A percentile compares a stretch with the other conserved stretches of the same genome.
These are phyloP conservation scores for Drosophila picticornis DNA, from an alignment of 2,888 invertebrate species.

Conservation along the genomic window DNA sequence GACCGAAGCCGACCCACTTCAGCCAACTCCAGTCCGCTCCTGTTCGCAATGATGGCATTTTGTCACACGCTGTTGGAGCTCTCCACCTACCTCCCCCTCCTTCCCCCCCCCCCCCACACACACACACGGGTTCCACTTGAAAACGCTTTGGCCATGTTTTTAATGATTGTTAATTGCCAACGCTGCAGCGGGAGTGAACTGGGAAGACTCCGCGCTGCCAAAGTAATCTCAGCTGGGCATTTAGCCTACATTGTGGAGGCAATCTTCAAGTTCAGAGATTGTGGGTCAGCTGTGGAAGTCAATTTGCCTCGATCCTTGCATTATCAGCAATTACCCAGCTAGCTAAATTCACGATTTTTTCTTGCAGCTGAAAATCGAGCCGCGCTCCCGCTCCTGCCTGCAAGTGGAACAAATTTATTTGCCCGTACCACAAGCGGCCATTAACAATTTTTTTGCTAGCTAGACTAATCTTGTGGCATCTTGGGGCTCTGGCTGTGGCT, in stretches of 20 bases:
- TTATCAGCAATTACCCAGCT: slow-evolving; percentile 71
- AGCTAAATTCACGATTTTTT: slow-evolving; percentile 70
- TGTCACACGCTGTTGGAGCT: slow-evolving; percentile 55
- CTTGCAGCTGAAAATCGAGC: slow-evolving; percentile 9
- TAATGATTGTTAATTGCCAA: slow-evolving; percentile 61
- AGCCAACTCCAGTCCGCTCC: slow-evolving; percentile 5
- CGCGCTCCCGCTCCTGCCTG: slow-evolving; percentile 8
- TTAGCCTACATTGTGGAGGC: slow-evolving; percentile 62
- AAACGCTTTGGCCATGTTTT: slow-evolving; percentile 28
- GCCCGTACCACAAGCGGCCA: slow-evolving; percentile 63
- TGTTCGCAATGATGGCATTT: slow-evolving; percentile 49
- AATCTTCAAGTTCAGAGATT: slow-evolving; percentile 70
- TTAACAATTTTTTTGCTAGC: slow-evolving; percentile 73
- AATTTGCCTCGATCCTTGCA: slow-evolving; percentile 58
- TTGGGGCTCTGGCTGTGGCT: slow-evolving; percentile 16
- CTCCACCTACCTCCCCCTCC: not conserved
- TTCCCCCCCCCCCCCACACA: not conserved
- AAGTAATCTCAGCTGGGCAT: slow-evolving; percentile 56
- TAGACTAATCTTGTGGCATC: slow-evolving; percentile 57
- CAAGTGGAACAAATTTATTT: slow-evolving; percentile 77
- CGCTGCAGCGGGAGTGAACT: slow-evolving; percentile 1
- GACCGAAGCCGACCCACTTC: not conserved
- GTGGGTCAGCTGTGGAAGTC: slow-evolving; percentile 68
- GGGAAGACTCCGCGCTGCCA: slow-evolving; percentile 5
- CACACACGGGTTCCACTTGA: slow-evolving; percentile 12